These are phyloP conservation scores for Aquatica leii DNA, from an alignment of 2,888 invertebrate species.

Conservation along the genomic window DNA sequence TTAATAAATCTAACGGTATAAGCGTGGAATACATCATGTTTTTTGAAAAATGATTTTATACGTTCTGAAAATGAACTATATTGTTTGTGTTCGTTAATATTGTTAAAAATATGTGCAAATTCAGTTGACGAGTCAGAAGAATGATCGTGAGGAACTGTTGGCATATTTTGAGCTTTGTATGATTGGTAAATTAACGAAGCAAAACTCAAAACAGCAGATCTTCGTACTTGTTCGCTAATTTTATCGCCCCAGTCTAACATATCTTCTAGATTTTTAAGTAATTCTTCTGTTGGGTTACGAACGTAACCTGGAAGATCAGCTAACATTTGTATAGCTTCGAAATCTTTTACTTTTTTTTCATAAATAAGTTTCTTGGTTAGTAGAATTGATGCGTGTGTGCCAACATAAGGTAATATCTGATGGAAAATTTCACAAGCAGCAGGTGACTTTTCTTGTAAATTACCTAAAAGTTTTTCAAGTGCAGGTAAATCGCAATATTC, in stretches of 20 bases:
- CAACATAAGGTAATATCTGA: slow-evolving; percentile 59
- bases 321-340: slow-evolving; percentile 54
- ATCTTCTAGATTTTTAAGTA: slow-evolving; percentile 55
- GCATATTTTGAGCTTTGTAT: neutral
- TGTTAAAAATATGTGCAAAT: slow-evolving; percentile 11
- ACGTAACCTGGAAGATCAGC: slow-evolving; percentile 59
- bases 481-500: slow-evolving; percentile 50
- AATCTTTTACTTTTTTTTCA: slow-evolving; percentile 49
- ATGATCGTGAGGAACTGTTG: slow-evolving; percentile 17
- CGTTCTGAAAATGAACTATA: neutral
- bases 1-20: slow-evolving; percentile 47
- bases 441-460: slow-evolving; percentile 37
- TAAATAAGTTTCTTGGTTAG: slow-evolving; percentile 56
- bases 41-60: slow-evolving; percentile 19
- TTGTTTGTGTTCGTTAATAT: slow-evolving; percentile 12
- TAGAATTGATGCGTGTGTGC: slow-evolving; percentile 56
- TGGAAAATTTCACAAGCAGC: slow-evolving; percentile 53
- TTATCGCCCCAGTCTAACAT: slow-evolving; percentile 49
- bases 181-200: slow-evolving; percentile 51
- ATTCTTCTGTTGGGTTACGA: slow-evolving; percentile 55
- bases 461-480: slow-evolving; percentile 51
- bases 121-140: slow-evolving; percentile 18
- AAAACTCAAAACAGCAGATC: slow-evolving; percentile 51
- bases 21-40: slow-evolving; percentile 41
- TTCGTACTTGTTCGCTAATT: slow-evolving; percentile 37